These are phyloP conservation scores for Acrocyrtus sp. DNA, from an alignment of 2,888 invertebrate genomes.

Conservation along the genomic window DNA sequence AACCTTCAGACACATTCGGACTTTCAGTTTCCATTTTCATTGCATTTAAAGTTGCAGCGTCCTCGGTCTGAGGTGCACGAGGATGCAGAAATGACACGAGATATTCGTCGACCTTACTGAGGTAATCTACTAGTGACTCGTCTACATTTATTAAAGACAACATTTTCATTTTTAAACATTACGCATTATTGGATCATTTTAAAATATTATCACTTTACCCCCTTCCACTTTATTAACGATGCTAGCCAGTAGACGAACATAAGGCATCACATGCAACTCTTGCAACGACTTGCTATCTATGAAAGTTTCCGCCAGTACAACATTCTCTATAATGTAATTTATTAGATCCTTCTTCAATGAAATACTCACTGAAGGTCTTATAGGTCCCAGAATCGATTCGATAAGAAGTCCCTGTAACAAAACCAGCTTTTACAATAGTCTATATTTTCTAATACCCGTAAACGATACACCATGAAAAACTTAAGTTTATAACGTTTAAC, in stretches of 20 bases:
- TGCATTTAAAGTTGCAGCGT: too few species aligned
- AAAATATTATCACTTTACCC: too few species aligned
- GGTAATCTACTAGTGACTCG: too few species aligned
- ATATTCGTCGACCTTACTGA: too few species aligned
- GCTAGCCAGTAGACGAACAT: conserved; percentile 61
- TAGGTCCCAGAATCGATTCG: conserved; percentile 63
- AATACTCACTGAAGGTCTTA: conserved; percentile 57
- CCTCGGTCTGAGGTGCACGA: too few species aligned
- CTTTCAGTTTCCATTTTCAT: too few species aligned
- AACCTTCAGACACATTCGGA: too few species aligned
- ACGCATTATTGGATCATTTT: too few species aligned
- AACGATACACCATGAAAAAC: background rate
- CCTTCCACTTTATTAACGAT: conserved; percentile 66
- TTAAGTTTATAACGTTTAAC: background rate
- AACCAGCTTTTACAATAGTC: background rate
- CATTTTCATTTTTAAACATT: too few species aligned
- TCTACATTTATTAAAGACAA: too few species aligned
- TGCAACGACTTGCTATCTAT: background rate
- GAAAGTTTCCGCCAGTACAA: background rate
- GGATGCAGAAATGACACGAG: too few species aligned
- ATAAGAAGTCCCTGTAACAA: conserved; percentile 61
- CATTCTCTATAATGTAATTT: conserved; percentile 47
- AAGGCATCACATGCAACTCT: conserved; percentile 19
- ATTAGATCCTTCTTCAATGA: conserved; percentile 49
- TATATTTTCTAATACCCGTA: background rate